A percentile compares a stretch with the other conserved stretches of the same genome.
Conservation (phyloP, 1,140 invertebrate genomes). For the Drosophila simulans region DNA sequence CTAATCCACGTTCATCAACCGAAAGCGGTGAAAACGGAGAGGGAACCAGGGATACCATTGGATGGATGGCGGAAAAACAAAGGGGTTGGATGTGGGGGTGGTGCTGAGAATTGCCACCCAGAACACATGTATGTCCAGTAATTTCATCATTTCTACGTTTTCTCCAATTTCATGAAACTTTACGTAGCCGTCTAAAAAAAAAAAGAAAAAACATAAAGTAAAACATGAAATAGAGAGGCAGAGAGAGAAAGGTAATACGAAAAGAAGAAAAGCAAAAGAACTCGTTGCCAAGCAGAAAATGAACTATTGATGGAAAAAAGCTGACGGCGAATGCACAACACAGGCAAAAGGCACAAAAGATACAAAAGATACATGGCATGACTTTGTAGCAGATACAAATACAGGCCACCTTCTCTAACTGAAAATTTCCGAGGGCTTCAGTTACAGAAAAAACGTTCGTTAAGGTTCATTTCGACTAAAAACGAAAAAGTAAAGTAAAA, state of each 20-base stretch:
- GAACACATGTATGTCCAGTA: constrained; percentile 69
- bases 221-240: constrained; percentile 27
- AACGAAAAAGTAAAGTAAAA: too few relatives aligned
- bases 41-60: neutral
- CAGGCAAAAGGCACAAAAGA: constrained; percentile 62
- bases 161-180: constrained; percentile 76
- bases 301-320: constrained; percentile 79
- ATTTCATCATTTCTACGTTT: constrained; percentile 81
- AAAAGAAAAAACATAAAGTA: constrained; percentile 19
- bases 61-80: neutral
- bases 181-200: constrained; percentile 49
- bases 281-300: constrained; percentile 75
- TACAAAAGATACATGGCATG: constrained; percentile 60
- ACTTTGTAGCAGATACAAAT: constrained; percentile 61
- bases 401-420: constrained; percentile 1
- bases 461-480: neutral
- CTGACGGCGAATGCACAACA: constrained; percentile 74
- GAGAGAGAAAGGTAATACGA: constrained; percentile 24
- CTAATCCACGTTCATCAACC: constrained; percentile 43
- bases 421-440: neutral
- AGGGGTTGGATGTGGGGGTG: neutral
- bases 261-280: constrained; percentile 45
- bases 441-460: neutral
- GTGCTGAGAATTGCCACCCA: constrained; percentile 22
- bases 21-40: neutral